Evolutionary conservation across 2,113 vertebrate genomes (phyloP), one percentile per base, ranked within the genome.

Genomic region (Toxostoma redivivum): DNA sequence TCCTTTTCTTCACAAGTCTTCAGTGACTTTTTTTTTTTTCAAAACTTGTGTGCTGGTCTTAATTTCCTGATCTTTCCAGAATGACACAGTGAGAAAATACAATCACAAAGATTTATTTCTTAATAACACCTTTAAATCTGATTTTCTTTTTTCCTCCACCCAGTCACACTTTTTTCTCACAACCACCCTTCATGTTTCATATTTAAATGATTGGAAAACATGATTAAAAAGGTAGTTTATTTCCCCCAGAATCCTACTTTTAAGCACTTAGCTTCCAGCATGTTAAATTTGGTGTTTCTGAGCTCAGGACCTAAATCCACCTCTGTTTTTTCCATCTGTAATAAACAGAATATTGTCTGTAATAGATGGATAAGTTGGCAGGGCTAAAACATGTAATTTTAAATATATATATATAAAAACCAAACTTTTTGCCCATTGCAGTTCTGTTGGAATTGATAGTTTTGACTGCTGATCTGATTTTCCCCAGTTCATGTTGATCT

Each of bases 181-280:
- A 74, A 44, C 48, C 33, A 1, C n/a, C 9, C 10, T 31, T 42
- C 33, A 2, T 25, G 8, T 56, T 76, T 71, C 15, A 1, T 19
- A 13, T 44, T 64, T 28, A 56, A 67, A 23, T 40, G 5, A 28
- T 11, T 18, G 15, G 9, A 65, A 79, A 71, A 8, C 5, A 2
- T 9, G 2, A 33, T 51, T 30, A 2, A 74, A 74, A 70, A 62
- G 20, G 14, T 37, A 48, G 2, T 48, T 70, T 8, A 0, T 23
- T 25, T 37, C 11, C 18, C 14, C 25, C 51, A 90, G 24, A 47
- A 18, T 57, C 15, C 31, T 12, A 10, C 15, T 85, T 20, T 51
- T 16, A 71, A 85, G 73, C 20, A 11, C 33, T 72, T 38, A 44
- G n/a, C 35, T 81, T 47, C 92, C 62, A 97, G 96, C 96, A n/a